Base-by-base conservation (phyloP, 2,888 invertebrate genomes). In the Cephonodes hylas region DNA sequence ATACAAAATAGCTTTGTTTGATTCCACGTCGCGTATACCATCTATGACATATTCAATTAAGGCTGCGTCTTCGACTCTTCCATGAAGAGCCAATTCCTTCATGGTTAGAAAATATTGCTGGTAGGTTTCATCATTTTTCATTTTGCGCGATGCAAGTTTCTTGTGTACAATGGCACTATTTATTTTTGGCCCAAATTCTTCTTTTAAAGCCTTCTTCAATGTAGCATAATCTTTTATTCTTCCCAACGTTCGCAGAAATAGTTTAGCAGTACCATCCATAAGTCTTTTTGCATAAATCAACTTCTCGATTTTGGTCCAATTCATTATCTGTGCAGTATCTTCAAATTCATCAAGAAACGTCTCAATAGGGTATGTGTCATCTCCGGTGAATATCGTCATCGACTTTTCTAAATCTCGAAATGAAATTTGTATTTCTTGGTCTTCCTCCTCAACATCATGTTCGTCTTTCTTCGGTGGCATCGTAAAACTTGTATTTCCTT, bases 381-480 rank as follows among this genome's bases (percentile, higher is more conserved):
- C 65, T 10, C 65, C 65, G 15, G 31, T 65, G 18, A 67, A 67
- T 3, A 48, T 3, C n/a, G 45, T 65, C 60, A 63, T 64, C 63
- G 8, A 23, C 46, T 23, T 18, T 57, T 64, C 64, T 15, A 64
- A 42, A 42, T 64, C 42, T 2, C 15, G 13, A n/a, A 42, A 42
- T 42, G 42, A 42, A 42, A 42, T 42, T 3, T 42, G 42, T 42
- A 42, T 15, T 13, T 42, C 42, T n/a, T 42, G 15, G n/a, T 42
- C 42, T 15, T 42, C n/a, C 5, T 42, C 42, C 15, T 42, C 66
- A 7, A 15, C 53, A 18, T 27, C 58, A 42, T 38, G 57, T 42
- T 31, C 31, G 23, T 60, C 53, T 46, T 64, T 66, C 61, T 66
- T 64, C 3, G 63, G 63, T 46, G 60, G 61, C 66, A 66, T 66